A percentile compares a stretch with the other conserved stretches of the same genome.
Evolutionary conservation across 2,113 vertebrate genomes (phyloP).

Genomic region (Climacteris rufus): DNA sequence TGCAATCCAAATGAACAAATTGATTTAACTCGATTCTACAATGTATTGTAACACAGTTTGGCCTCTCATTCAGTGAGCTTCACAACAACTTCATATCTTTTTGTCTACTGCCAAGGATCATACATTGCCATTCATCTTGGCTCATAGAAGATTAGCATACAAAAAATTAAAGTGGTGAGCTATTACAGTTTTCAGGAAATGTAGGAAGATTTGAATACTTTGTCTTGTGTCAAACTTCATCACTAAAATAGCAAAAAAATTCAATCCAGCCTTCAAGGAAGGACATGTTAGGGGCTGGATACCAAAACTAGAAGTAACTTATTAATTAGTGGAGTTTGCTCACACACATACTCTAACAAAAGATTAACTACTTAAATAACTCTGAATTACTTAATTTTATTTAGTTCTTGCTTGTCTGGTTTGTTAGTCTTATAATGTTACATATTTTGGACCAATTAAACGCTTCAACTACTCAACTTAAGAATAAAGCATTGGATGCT

Average conservation of each 20-base stretch:
- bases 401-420: neutral
- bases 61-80: neutral
- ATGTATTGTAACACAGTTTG: neutral
- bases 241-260: neutral
- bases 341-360: neutral
- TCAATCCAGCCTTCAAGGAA: neutral
- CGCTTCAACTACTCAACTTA: neutral
- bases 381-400: neutral
- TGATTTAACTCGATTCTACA: neutral
- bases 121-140: neutral
- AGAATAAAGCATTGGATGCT: neutral
- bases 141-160: neutral
- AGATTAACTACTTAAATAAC: neutral
- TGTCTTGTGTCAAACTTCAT: neutral
- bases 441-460: neutral
- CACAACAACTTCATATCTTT: neutral
- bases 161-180: neutral
- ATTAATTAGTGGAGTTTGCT: neutral
- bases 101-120: neutral
- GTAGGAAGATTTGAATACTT: neutral
- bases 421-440: neutral
- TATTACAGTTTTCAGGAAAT: neutral
- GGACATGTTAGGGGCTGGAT: fast-evolving
- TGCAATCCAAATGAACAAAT: neutral
- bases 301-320: neutral